Evolutionary conservation across 1,140 invertebrate genomes (phyloP).

Genomic region (Philopotamus ludificatus): DNA sequence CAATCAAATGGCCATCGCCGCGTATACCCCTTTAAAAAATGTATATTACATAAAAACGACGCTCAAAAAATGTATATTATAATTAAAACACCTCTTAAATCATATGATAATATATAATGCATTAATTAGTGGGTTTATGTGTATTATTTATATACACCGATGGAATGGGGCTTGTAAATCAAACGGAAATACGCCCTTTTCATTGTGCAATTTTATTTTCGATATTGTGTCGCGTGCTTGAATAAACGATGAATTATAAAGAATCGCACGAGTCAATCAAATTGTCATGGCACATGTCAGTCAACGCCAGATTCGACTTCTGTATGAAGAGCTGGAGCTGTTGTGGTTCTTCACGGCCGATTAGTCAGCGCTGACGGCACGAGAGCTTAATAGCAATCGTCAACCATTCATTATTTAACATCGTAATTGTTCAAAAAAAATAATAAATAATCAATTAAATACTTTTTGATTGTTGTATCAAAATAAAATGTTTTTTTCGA

Average conservation of each 20-base stretch:
- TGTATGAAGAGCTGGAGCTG: constrained; percentile 2
- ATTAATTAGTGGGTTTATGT: no score
- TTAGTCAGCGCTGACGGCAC: constrained; percentile 11
- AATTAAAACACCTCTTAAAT: no score
- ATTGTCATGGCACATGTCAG: constrained; percentile 8
- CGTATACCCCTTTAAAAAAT: neutral
- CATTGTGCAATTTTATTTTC: neutral
- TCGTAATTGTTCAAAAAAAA: neutral
- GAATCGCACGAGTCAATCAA: constrained; percentile 26
- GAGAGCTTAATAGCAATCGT: neutral
- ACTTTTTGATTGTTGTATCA: neutral
- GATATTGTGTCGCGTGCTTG: constrained; percentile 10
- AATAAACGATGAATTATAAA: constrained; percentile 13
- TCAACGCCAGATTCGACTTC: neutral
- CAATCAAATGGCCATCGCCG: neutral
- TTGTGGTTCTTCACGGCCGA: constrained; percentile 16
- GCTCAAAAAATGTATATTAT: no score
- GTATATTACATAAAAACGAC: no score
- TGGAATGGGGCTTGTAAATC: no score
- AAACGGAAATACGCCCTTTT: neutral
- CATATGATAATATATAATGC: no score
- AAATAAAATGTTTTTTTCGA: neutral
- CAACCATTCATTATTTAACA: constrained; percentile 1
- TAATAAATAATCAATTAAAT: neutral
- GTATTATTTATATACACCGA: no score